A percentile compares a stretch with the other conserved stretches of the same genome.
Conservation (phyloP, 2,797 vertebrate species). For the Cephalopachus bancanus region DNA sequence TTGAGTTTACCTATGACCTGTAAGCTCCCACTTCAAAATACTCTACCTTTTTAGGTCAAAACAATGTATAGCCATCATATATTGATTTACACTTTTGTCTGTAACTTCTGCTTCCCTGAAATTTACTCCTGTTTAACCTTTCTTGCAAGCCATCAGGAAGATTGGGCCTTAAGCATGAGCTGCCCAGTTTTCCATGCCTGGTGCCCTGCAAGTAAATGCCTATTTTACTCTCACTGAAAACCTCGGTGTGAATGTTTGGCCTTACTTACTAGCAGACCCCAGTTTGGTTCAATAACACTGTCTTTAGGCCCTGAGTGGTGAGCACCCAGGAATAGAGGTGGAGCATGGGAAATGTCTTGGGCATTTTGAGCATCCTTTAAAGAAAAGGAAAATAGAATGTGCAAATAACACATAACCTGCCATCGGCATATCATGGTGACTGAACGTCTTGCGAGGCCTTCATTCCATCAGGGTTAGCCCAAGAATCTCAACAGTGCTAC, state of each 20-base stretch:
- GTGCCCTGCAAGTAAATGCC: neutral
- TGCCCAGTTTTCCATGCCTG: neutral
- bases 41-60: neutral
- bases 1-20: neutral
- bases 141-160: neutral
- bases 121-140: neutral
- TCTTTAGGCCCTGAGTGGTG: no score
- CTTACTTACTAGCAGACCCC: neutral
- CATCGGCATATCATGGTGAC: no score
- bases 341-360: fast-evolving
- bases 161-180: neutral
- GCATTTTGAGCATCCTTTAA: neutral
- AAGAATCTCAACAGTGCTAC: neutral
- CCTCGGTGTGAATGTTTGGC: neutral
- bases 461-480: neutral
- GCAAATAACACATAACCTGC: neutral
- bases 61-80: neutral
- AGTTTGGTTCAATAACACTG: neutral
- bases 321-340: neutral
- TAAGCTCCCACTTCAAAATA: neutral
- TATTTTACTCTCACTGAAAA: neutral
- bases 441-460: neutral
- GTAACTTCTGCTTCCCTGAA: neutral
- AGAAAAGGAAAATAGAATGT: neutral
- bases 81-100: neutral